These are phyloP conservation scores for Xanthorhoe designata DNA, from an alignment of 2,888 invertebrate species.

Conservation along the genomic window DNA sequence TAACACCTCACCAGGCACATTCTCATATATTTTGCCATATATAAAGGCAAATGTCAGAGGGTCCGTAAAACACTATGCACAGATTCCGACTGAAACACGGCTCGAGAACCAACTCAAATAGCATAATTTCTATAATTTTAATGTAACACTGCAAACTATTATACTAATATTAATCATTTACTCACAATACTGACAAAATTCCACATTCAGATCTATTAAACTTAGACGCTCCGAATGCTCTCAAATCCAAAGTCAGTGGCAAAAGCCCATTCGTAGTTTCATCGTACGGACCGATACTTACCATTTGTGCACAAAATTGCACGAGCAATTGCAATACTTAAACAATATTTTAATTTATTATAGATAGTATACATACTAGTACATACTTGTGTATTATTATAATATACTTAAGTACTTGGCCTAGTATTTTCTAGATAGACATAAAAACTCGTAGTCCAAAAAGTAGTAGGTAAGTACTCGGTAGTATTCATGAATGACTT, in stretches of 20 bases:
- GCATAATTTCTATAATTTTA: conserved; percentile 41
- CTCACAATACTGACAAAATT: not conserved
- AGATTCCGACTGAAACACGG: conserved; percentile 8
- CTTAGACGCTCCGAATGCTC: conserved; percentile 30
- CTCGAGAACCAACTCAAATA: conserved; percentile 16
- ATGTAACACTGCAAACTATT: not conserved
- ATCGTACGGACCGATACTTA: too few species aligned
- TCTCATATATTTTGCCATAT: conserved; percentile 4
- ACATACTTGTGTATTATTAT: not conserved
- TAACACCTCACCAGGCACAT: not conserved
- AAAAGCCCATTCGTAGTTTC: too few species aligned
- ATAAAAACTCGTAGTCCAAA: too few species aligned
- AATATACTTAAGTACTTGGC: too few species aligned
- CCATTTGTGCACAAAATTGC: too few species aligned
- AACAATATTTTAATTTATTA: too few species aligned
- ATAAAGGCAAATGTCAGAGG: conserved; percentile 9
- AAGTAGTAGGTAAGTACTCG: too few species aligned
- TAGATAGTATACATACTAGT: too few species aligned
- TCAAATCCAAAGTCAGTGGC: too few species aligned
- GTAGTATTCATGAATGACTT: too few species aligned
- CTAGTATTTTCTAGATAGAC: too few species aligned
- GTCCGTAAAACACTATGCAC: conserved; percentile 25
- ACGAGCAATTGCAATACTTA: too few species aligned
- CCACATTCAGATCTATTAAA: not conserved
- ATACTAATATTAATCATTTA: not conserved